Evolutionary conservation across 37 sponge, comb jelly and placozoan species (phyloP), one percentile per base, ranked within the genome.

Genomic region (Agelas oroides): DNA sequence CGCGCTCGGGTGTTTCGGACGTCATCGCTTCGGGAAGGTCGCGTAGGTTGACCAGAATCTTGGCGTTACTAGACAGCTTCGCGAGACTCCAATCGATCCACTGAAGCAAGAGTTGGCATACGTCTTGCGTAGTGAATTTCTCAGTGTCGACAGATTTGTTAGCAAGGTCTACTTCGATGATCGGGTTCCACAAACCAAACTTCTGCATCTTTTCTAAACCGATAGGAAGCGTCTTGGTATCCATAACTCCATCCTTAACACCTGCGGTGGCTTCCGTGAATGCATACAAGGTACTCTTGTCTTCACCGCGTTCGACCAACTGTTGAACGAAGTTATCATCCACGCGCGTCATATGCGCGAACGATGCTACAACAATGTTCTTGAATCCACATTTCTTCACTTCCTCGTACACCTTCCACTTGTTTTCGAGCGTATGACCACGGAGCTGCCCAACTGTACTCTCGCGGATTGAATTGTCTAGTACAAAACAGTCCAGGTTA

Each of bases 381-480:
- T 87, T 84, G 58, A 90, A 46, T 15, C 91, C 95, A 63, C 85
- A 75, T 70, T 78, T 83, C 78, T 89, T 84, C 30, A 92, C 82
- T 28, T 92, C 75, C 33, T 84, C 52, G 59, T 66, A 88, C 65
- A 94, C 90, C 66, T 59, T 70, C 71, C 31, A 61, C 82, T 94
- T 94, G 85, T 87, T 88, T 38, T 90, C 78, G 25, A 94, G 34
- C 28, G 95, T 94, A 73, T 94, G 95, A 75, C 91, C 73, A 20
- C 85, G 71, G 8, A 46, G 6, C 46, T 46, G 46, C 46, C 46
- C 46, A 46, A 46, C 46, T 46, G 46, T 46, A 46, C 91, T 94
- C 85, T 94, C 95, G 31, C 95, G 88, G 31, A 94, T 61, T 30
- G 95, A 94, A 65, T 94, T 94, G 86, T 94, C 95, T 46, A 94